phyloP scores from a whole-genome alignment of 2,888 invertebrate genomes.

The Hydraecia micacea region DNA sequence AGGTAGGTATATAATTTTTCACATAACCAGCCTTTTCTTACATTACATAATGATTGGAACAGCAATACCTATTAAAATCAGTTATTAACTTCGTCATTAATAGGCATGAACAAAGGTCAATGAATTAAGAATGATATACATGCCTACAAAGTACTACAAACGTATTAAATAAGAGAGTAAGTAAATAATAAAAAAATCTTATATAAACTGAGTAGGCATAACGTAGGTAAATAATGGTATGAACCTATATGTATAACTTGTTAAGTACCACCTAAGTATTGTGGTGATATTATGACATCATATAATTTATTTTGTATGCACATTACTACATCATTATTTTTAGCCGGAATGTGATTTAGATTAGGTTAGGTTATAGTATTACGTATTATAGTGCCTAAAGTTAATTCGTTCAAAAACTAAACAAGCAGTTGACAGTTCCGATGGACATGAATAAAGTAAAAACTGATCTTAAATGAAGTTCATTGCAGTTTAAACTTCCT shows the following conservation, averaged over 20 bases:
- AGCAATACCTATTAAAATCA: neutral
- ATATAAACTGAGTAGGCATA: conserved; percentile 23
- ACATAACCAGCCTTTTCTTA: neutral
- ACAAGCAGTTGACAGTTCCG: neutral
- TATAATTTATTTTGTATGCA: conserved; percentile 2
- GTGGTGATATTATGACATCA: conserved; percentile 17
- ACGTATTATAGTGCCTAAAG: neutral
- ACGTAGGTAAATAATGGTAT: conserved; percentile 15
- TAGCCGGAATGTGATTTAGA: neutral
- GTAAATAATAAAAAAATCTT: conserved; percentile 52
- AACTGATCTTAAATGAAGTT: neutral
- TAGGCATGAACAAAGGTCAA: conserved; percentile 59
- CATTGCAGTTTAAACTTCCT: conserved; percentile 3
- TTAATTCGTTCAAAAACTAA: neutral
- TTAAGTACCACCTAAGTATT: too few species aligned
- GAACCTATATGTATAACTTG: too few species aligned
- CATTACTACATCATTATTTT: conserved; percentile 17
- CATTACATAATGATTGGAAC: neutral
- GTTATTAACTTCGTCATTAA: conserved; percentile 9
- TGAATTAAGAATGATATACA: conserved; percentile 61
- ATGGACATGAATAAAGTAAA: neutral
- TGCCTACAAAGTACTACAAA: conserved; percentile 36
- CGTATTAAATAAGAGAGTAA: conserved; percentile 46
- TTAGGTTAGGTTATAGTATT: neutral
- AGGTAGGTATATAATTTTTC: neutral